Evolutionary conservation across 2,113 vertebrate genomes (phyloP).

Genomic region (Zapus hudsonius): DNA sequence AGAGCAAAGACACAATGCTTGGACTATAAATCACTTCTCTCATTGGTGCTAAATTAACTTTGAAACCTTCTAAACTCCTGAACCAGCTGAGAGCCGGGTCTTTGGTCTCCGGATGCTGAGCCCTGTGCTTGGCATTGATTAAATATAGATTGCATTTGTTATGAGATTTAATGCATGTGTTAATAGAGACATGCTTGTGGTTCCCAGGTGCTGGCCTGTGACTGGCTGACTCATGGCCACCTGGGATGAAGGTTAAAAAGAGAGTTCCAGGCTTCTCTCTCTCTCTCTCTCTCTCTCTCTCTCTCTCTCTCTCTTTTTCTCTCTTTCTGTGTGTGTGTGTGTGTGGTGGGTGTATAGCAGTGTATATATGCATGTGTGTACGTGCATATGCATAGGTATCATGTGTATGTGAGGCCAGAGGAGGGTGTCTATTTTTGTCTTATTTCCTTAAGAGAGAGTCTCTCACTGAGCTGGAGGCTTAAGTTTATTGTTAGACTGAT

Average conservation of each 20-base stretch:
- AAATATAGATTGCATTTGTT: slow-evolving; percentile 24
- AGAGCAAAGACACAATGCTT: background rate
- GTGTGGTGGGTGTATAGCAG: too few relatives aligned
- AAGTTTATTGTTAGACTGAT: too few relatives aligned
- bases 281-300: too few relatives aligned
- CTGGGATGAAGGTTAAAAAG: background rate
- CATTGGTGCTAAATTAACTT: slow-evolving; percentile 69
- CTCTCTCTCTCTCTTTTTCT: too few relatives aligned
- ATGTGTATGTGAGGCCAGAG: too few relatives aligned
- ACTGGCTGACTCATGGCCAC: background rate
- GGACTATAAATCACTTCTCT: slow-evolving; percentile 52
- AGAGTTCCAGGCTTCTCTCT: background rate
- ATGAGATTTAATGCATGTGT: slow-evolving; percentile 1
- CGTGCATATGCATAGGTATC: too few relatives aligned
- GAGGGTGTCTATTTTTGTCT: too few relatives aligned
- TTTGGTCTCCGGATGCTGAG: slow-evolving; percentile 47
- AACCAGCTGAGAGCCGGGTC: slow-evolving; percentile 35
- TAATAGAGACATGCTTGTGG: background rate
- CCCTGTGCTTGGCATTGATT: slow-evolving; percentile 2
- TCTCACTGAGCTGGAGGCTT: too few relatives aligned
- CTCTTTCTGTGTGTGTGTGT: too few relatives aligned
- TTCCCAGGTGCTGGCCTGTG: background rate
- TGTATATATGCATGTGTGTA: too few relatives aligned
- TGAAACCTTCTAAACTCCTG: slow-evolving; percentile 59
- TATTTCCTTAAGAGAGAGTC: too few relatives aligned